These are phyloP conservation scores for Drosophila navojoa DNA, from an alignment of 1,140 invertebrate species.

Conservation along the genomic window DNA sequence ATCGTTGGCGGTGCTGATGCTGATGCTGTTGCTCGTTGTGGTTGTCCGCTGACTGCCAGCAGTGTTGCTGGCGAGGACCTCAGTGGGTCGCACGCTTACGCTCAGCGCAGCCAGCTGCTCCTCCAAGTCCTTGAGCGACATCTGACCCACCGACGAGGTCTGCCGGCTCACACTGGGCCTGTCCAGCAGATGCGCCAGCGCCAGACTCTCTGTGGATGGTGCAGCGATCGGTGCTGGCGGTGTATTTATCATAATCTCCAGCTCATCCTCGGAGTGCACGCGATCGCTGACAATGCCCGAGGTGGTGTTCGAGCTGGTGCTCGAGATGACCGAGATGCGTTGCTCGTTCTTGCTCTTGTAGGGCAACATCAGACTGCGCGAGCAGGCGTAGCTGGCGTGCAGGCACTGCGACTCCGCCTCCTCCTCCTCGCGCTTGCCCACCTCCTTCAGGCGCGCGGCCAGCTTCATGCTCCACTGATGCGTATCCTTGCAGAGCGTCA, in stretches of 20 bases:
- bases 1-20: slow-evolving; percentile 40
- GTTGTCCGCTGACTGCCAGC: slow-evolving; percentile 12
- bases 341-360: slow-evolving; percentile 89
- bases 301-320: slow-evolving; percentile 96
- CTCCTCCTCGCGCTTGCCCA: slow-evolving; percentile 91
- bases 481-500: slow-evolving; percentile 94
- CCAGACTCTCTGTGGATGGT: slow-evolving; percentile 90
- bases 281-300: slow-evolving; percentile 97
- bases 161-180: slow-evolving; percentile 85
- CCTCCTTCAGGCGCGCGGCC: slow-evolving; percentile 91
- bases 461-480: slow-evolving; percentile 98
- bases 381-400: slow-evolving; percentile 88
- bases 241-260: slow-evolving; percentile 92
- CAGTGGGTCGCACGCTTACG: slow-evolving; percentile 74
- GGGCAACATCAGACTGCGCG: slow-evolving; percentile 86
- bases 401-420: slow-evolving; percentile 84
- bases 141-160: slow-evolving; percentile 84
- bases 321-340: slow-evolving; percentile 95
- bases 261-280: slow-evolving; percentile 96
- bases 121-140: slow-evolving; percentile 83
- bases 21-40: slow-evolving; percentile 12
- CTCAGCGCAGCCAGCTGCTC: slow-evolving; percentile 78
- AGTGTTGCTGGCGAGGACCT: slow-evolving; percentile 38
- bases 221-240: slow-evolving; percentile 86
- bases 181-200: slow-evolving; percentile 88